Conservation (phyloP, 35 echinoderm and acorn worm species). For the Heliocidaris erythrogramma region DNA sequence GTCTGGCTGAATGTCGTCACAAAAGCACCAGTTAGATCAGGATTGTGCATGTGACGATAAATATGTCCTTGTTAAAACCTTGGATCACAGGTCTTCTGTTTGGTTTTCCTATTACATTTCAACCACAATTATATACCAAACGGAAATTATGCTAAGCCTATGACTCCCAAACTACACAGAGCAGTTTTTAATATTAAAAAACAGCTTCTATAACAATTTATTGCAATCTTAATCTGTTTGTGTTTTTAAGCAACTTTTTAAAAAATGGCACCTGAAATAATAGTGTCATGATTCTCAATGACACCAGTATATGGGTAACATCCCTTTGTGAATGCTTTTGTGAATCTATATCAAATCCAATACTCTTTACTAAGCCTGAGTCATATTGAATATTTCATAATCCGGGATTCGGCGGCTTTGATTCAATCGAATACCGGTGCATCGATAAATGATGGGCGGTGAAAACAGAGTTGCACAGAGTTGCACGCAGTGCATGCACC, state of each 20-base stretch:
- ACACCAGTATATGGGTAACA: no score
- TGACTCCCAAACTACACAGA: background rate
- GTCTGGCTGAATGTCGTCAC: background rate
- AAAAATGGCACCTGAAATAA: no score
- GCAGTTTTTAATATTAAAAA: background rate
- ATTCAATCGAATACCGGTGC: no score
- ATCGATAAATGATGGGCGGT: no score
- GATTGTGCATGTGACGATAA: background rate
- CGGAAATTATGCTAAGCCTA: background rate
- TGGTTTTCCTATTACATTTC: background rate
- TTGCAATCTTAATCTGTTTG: background rate
- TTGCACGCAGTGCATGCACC: no score
- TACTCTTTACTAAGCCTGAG: no score
- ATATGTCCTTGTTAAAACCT: background rate
- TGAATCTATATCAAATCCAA: background rate
- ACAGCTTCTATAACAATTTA: background rate
- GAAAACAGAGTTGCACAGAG: no score
- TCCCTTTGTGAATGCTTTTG: background rate
- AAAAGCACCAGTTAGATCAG: constrained; percentile 2
- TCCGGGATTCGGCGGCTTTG: no score
- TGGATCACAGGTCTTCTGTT: background rate
- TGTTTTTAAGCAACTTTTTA: no score
- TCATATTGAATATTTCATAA: no score
- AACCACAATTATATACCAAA: background rate
- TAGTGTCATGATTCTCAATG: no score